Conservation (phyloP, 2,113 vertebrate species). For the Cynocephalus volans region DNA sequence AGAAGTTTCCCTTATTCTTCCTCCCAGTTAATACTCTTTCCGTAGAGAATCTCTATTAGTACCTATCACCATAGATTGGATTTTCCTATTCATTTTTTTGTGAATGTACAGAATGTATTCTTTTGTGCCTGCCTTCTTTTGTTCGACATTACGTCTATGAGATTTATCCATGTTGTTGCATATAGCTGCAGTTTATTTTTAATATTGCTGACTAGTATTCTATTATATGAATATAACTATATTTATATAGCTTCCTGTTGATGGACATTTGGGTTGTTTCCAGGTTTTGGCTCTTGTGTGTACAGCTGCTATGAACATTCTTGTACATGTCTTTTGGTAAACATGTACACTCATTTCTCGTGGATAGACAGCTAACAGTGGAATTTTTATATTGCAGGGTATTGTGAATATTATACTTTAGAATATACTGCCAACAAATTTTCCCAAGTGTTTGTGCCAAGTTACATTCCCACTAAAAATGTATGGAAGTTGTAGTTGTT, state of each 20-base stretch:
- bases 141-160: background rate
- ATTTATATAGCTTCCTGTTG: background rate
- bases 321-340: background rate
- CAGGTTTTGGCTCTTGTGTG: background rate
- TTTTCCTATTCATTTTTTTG: no score
- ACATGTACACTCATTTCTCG: background rate
- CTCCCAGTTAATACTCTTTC: no score
- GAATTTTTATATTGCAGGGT: background rate
- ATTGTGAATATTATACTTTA: background rate
- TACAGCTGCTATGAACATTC: background rate
- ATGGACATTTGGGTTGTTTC: background rate
- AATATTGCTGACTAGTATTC: background rate
- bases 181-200: background rate
- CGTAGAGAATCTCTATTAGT: no score
- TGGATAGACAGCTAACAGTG: background rate
- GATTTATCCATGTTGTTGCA: background rate
- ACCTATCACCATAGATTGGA: no score
- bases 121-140: background rate
- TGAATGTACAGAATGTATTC: background rate
- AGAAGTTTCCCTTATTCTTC: background rate
- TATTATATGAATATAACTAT: background rate
- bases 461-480: background rate
- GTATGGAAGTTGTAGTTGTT: background rate
- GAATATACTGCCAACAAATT: background rate
- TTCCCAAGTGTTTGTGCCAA: background rate